Base-by-base conservation (phyloP, 2,113 vertebrate genomes). In the Acanthisitta chloris region DNA sequence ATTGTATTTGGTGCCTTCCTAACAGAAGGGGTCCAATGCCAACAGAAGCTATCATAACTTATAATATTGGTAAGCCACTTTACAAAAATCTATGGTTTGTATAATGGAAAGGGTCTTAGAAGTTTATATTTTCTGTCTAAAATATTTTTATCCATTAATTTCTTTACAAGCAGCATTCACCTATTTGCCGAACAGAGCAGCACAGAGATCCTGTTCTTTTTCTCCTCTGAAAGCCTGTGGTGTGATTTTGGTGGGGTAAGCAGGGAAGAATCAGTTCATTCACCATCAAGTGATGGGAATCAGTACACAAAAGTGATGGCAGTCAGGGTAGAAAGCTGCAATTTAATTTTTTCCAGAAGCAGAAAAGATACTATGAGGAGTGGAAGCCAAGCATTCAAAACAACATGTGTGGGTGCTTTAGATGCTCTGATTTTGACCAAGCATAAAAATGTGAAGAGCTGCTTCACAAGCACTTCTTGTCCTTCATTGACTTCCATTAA, bases 371-470 rank as follows among this genome's bases (percentile, higher is more conserved):
- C 25, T 84, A n/a, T 24, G 77, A 95, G 64, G 40, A 69, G 42
- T 76, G 25, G 83, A 79, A 97, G 80, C 15, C 43, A 71, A 76
- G 6, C 49, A 38, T 61, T 88, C 54, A 26, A 94, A 93, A 83
- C 45, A 86, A 28, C 26, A 74, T 25, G 6, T 33, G 15, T 36
- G 54, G 93, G 61, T 86, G 57, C 57, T 92, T 93, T 57, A 78
- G 40, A 55, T 84, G 76, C 69, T 74, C 67, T 54, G 9, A 80
- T 94, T 86, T 65, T 91, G 86, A 94, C 59, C 86, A 84, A 69
- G 54, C 62, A 52, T n/a, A 86, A 86, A 83, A 88, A 91, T 67
- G 8, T 73, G 79, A 57, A 95, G 83, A 95, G 69, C 25, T 94
- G 31, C 61, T 87, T 86, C 93, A 72, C 67, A 83, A 94, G 25